Evolutionary conservation across 2,888 invertebrate species (phyloP).

Genomic region (Dasysyrphus albostriatus): DNA sequence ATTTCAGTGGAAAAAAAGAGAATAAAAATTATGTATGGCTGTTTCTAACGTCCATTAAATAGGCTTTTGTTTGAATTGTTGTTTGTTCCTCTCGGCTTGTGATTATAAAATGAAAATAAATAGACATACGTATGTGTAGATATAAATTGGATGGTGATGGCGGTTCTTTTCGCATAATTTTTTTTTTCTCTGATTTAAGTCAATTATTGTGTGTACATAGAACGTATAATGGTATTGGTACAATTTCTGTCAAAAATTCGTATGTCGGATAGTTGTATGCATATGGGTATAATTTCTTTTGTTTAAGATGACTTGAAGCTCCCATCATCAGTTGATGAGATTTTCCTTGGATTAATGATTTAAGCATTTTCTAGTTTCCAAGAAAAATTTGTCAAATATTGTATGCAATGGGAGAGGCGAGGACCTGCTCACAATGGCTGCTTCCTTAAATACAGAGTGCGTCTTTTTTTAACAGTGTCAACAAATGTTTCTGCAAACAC

Average conservation of each 20-base stretch:
- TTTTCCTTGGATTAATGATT: neutral
- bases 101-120: slow-evolving; percentile 6
- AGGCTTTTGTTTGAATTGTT: slow-evolving; percentile 8
- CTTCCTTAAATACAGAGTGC: too few species aligned
- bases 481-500: too few species aligned
- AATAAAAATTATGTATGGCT: slow-evolving; percentile 9
- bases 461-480: too few species aligned
- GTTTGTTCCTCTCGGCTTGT: neutral
- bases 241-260: neutral
- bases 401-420: too few species aligned
- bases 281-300: too few species aligned
- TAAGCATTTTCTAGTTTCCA: too few species aligned
- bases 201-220: neutral
- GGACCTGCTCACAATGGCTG: too few species aligned
- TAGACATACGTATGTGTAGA: neutral
- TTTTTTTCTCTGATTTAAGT: neutral
- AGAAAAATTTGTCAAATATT: too few species aligned
- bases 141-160: neutral
- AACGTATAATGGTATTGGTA: neutral
- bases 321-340: too few species aligned
- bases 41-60: neutral
- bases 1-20: slow-evolving; percentile 14
- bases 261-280: too few species aligned
- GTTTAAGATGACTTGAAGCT: too few species aligned
- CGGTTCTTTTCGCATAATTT: neutral